Base-by-base conservation (phyloP, 2,113 vertebrate species). In the Istiophorus platypterus region DNA sequence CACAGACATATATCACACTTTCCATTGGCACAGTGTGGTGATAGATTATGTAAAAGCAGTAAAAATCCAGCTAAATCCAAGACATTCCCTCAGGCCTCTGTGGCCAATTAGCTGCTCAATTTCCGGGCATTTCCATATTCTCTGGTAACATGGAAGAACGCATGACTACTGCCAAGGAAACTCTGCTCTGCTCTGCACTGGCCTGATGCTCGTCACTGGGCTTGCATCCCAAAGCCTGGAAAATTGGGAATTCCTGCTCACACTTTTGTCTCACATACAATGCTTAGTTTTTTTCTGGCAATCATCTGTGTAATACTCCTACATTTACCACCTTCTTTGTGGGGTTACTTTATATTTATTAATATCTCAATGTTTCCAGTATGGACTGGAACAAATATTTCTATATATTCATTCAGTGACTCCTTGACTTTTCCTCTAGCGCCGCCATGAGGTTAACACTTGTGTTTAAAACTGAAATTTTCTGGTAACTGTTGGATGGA, bases 211-310 rank as follows among this genome's bases (percentile, higher is more conserved):
- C 59, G 64, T 74, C 74, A 7, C 82, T 69, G 80, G 91, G 88
- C 81, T 7, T 45, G 31, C 67, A 63, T 91, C 87, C 92, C 90
- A 76, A 41, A 14, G 82, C 49, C 76, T 89, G 90, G 91, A 94
- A 92, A 93, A 88, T 81, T 88, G 80, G 88, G 87, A 90, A 90
- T 92, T 88, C 86, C 85, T 87, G 88, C 72, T 88, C 70, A 85
- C 47, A 74, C 72, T 69, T 85, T 81, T 74, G n/a, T 59, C 85
- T 81, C 80, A 49, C 64, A 81, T 54, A 86, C 71, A 84, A 73
- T 62, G 66, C 51, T 27, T 47, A 59, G 76, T 68, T 49, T 70
- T 81, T 73, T 84, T 71, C 76, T 75, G 51, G 58, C 13, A 82
- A 8, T 42, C 57, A 57, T 85, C 31, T 70, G 27, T 62, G 65